A percentile compares a stretch with the other conserved stretches of the same genome.
phyloP scores from a whole-genome alignment of 2,113 vertebrate genomes.

The Tupaia tana region DNA sequence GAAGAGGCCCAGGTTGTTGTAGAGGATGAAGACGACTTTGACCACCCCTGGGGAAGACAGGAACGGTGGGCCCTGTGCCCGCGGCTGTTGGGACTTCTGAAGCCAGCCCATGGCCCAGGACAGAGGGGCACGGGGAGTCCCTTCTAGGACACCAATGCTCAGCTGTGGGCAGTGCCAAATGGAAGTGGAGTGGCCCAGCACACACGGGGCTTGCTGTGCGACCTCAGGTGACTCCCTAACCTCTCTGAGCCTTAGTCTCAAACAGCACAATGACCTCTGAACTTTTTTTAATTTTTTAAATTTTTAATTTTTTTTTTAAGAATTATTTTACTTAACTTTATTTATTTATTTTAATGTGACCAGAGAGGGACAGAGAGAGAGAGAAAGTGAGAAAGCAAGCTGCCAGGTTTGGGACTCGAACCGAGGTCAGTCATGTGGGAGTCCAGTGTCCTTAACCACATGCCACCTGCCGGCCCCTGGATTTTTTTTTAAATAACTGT shows the following conservation, averaged over 20 bases:
- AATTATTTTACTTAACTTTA: too few species aligned
- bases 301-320: too few species aligned
- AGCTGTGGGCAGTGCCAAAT: background rate
- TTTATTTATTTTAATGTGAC: too few species aligned
- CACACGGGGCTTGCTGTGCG: background rate
- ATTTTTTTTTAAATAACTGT: too few species aligned
- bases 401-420: too few species aligned
- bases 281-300: too few species aligned
- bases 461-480: too few species aligned
- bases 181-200: background rate
- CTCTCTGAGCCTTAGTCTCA: slow-evolving; percentile 8
- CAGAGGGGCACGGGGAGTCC: background rate
- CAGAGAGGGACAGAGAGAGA: too few species aligned
- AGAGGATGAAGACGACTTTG: slow-evolving; percentile 95
- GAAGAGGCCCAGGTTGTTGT: slow-evolving; percentile 95
- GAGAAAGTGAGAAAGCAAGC: too few species aligned
- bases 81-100: background rate
- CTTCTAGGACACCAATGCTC: background rate
- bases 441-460: too few species aligned
- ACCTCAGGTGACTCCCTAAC: background rate
- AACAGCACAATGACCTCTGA: too few species aligned
- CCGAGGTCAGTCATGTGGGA: too few species aligned
- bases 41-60: slow-evolving; percentile 90
- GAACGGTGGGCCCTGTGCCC: rapidly evolving
- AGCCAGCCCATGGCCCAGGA: background rate